Evolutionary conservation across 2,113 vertebrate genomes (phyloP).

Genomic region (Peromyscus maniculatus): DNA sequence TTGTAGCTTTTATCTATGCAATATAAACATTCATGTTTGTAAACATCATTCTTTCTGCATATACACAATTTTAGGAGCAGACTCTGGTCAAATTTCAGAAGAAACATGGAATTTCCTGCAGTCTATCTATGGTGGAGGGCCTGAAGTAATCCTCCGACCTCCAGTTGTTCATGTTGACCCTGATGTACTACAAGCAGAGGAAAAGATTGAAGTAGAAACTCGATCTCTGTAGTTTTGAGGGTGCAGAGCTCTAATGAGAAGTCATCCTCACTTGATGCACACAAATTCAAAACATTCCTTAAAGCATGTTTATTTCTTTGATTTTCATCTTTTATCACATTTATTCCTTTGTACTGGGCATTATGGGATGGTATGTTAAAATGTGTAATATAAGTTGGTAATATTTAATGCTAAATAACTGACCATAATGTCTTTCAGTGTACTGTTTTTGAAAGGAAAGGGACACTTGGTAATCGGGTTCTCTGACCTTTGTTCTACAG

Average conservation of each 20-base stretch:
- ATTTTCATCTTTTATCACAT: conserved; percentile 59
- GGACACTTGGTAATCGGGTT: conserved; percentile 75
- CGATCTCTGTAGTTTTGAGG: conserved; percentile 90
- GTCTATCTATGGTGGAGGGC: conserved; percentile 96
- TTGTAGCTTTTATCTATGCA: background rate
- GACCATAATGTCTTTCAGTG: conserved; percentile 69
- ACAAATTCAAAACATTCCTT: conserved; percentile 85
- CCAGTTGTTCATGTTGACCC: conserved; percentile 91
- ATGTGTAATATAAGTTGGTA: conserved; percentile 75
- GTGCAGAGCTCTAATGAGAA: conserved; percentile 77
- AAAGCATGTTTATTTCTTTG: conserved; percentile 79
- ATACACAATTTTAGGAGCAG: conserved; percentile 90
- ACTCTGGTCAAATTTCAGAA: conserved; percentile 99
- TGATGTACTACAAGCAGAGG: conserved; percentile 92
- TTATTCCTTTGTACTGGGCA: conserved; percentile 83
- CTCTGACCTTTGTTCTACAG: conserved; percentile 75
- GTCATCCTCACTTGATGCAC: conserved; percentile 83
- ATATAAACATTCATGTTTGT: conserved; percentile 51
- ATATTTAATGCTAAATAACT: conserved; percentile 79
- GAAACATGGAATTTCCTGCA: conserved; percentile 99
- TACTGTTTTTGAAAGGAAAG: conserved; percentile 82
- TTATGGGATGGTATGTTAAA: conserved; percentile 86
- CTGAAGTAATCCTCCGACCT: conserved; percentile 94
- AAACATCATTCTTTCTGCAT: conserved; percentile 59
- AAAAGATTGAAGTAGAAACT: conserved; percentile 98